These are phyloP conservation scores for Rhinoraja longicauda DNA, from an alignment of 2,797 vertebrate species.

Conservation along the genomic window DNA sequence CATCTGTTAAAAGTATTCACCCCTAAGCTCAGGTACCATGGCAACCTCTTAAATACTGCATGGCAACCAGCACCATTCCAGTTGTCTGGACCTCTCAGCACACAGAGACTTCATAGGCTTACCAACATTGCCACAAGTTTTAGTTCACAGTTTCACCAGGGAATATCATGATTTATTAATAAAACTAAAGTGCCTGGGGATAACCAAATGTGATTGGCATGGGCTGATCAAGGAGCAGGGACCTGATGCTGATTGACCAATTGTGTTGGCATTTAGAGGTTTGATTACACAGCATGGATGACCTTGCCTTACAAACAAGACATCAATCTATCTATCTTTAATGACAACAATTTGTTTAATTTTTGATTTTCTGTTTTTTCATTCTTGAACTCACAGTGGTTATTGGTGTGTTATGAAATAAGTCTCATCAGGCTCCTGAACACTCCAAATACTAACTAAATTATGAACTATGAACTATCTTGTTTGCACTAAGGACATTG, in stretches of 20 bases:
- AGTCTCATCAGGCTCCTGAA: neutral
- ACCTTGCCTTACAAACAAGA: neutral
- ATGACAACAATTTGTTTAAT: neutral
- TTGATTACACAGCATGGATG: neutral
- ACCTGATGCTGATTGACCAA: neutral
- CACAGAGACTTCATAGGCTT: neutral
- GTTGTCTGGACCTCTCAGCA: neutral
- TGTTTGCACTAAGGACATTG: no score
- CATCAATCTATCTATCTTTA: neutral
- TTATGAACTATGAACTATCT: no score
- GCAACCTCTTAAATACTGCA: slow-evolving; percentile 30
- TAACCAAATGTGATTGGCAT: neutral
- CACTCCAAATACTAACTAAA: no score
- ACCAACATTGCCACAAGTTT: neutral
- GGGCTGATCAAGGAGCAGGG: neutral
- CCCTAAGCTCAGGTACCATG: neutral
- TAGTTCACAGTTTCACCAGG: neutral
- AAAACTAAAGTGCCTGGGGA: neutral
- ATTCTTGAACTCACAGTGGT: neutral
- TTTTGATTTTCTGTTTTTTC: neutral
- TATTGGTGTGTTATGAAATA: neutral
- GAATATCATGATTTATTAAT: neutral
- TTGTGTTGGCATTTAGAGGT: neutral
- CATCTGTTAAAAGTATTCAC: neutral
- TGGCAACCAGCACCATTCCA: neutral